A percentile compares a stretch with the other conserved stretches of the same genome.
These are phyloP conservation scores for Bothrops jararaca DNA, from an alignment of 2,113 vertebrate species.

Conservation along the genomic window DNA sequence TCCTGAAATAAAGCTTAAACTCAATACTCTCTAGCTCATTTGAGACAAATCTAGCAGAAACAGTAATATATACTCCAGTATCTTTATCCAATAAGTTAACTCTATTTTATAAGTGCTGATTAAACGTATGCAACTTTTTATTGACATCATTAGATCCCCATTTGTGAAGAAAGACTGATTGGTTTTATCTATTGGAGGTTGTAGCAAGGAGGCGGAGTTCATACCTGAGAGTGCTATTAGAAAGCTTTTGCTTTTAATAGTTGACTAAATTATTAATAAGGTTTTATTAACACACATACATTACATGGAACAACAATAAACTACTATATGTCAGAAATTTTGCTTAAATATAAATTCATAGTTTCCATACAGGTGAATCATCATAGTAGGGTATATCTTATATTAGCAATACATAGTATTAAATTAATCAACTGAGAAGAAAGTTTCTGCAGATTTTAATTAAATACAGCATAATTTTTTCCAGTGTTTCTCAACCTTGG, in stretches of 20 bases:
- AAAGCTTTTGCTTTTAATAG: not conserved
- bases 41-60: not conserved
- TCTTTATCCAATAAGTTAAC: slow-evolving; percentile 18
- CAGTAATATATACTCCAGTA: not conserved
- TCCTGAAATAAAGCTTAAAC: slow-evolving; percentile 34
- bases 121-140: not conserved
- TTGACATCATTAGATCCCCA: not conserved
- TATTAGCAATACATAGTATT: not conserved
- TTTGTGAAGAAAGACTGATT: not conserved
- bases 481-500: not conserved
- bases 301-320: not conserved
- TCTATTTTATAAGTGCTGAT: slow-evolving; percentile 3
- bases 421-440: not conserved
- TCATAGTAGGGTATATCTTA: not conserved
- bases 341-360: not conserved
- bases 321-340: not conserved
- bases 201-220: not conserved
- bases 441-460: not conserved
- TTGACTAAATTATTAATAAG: not conserved
- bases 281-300: not conserved
- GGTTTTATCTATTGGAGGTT: not conserved
- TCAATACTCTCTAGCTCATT: not conserved
- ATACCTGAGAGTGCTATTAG: not conserved
- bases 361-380: not conserved
- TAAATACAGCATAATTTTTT: not conserved